phyloP scores from a whole-genome alignment of 2,113 vertebrate genomes.

The Panthera tigris region DNA sequence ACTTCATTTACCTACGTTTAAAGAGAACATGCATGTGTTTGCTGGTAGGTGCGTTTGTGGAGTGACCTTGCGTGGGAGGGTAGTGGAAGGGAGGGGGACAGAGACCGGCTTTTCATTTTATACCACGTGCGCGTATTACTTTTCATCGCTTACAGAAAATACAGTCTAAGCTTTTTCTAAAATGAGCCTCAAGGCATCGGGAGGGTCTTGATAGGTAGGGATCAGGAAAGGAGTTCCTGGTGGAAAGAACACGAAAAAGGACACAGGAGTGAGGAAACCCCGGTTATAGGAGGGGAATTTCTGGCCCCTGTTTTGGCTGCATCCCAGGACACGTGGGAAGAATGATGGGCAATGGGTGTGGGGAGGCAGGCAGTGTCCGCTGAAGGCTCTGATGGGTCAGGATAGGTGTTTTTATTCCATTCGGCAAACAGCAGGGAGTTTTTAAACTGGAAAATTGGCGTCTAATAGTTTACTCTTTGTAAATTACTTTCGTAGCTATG shows the following conservation, averaged over 20 bases:
- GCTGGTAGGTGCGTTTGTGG: neutral
- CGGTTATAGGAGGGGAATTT: neutral
- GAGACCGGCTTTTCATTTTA: neutral
- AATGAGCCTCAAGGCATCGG: neutral
- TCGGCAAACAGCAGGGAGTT: too few species aligned
- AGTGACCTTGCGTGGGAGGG: too few species aligned
- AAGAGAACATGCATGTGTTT: fast-evolving
- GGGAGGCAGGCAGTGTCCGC: neutral
- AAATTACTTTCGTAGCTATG: neutral
- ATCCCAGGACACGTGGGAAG: neutral
- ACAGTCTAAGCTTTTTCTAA: neutral
- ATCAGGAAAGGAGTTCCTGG: neutral
- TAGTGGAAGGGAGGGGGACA: neutral
- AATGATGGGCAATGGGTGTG: neutral
- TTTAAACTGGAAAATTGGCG: neutral
- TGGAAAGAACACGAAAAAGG: neutral
- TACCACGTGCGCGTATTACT: neutral
- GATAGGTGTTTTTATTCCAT: neutral
- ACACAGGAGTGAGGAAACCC: neutral
- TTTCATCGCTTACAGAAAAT: neutral
- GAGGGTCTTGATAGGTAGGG: neutral
- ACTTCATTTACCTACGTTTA: neutral
- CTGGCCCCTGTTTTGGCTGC: neutral
- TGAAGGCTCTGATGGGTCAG: neutral
- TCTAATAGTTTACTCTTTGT: neutral